Base-by-base conservation (phyloP, 2,888 invertebrate species). In the Spodoptera littoralis region DNA sequence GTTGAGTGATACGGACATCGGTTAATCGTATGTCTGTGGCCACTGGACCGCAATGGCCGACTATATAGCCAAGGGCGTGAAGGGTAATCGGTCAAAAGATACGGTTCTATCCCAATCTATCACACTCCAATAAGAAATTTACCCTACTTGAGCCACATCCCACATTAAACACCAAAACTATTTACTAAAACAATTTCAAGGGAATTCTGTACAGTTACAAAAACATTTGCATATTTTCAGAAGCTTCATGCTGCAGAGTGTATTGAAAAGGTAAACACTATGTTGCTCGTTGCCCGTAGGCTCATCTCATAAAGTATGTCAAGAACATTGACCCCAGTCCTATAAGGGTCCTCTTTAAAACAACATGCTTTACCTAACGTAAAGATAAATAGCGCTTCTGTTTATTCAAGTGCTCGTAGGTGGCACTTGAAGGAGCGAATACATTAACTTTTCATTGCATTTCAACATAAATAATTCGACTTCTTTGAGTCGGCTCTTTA, bases 361-460 rank as follows among this genome's bases (percentile, higher is more conserved):
- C 88, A 90, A 91, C 89, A 88, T 82, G 82, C 82, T 81, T 82
- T 78, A 78, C 84, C 80, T 83, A 83, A 88, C 84, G 85, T 85
- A 86, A 90, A 92, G 88, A 87, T 85, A 92, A 92, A 93, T 87
- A 92, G 71, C 71, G 83, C 82, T 83, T 85, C 82, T 89, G 85
- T 90, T 89, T 88, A 83, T 83, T 77, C 90, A 92, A 92, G 88
- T 90, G 90, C 82, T 83, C 80, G 88, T 86, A 89, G 87, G 89
- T 88, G 84, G 87, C 80, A 88, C 87, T 89, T 80, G 76, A 79
- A 84, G 84, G 82, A 77, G 83, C 76, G 81, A 87, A 85, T 82
- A 84, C 82, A 77, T 81, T 81, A 80, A 77, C 72, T 79, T 79
- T 82, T 73, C 77, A 77, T 74, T 81, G 76, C 77, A 79, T 81